Evolutionary conservation across 1,140 invertebrate genomes (phyloP), one percentile per base, ranked within the genome.

Genomic region (Ostrea edulis): DNA sequence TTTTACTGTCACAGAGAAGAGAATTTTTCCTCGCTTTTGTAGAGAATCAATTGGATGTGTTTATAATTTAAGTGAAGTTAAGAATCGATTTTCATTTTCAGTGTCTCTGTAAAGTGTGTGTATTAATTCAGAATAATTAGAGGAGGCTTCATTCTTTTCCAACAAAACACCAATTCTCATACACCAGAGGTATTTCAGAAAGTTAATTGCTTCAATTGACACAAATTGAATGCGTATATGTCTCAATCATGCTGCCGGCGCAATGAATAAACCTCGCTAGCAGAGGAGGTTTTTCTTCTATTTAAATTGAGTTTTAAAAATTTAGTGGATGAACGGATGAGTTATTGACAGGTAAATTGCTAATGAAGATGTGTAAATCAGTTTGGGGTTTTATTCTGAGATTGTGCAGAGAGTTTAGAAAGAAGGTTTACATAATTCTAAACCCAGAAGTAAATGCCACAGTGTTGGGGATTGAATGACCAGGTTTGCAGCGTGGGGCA

Each of bases 251-350:
- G 68, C 68, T 25, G 25, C 25, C 29, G 11, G 29, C 68, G 14
- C 29, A 35, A 77, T 14, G 68, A 77, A 77, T 25, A 22, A 77
- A 77, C 68, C 14, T 17, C 12, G 29, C 68, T 17, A 77, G 68
- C 25, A 35, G 29, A 77, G 68, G 12, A 77, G 68, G 3, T 35
- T 29, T 77, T 77, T 35, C 11, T 35, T 14, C 22, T 35, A 25
- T 77, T 77, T 77, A 14, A 77, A 77, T 77, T 77, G 29, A 77
- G 68, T 77, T 77, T 77, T 77, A 77, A 77, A 77, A 77, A 77
- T 77, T 77, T 29, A 77, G 25, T 77, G 68, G 68, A 77, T 77
- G 68, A 77, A 77, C 29, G 68, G 68, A 35, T 77, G 25, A 77
- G 68, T 77, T 25, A 77, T 77, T 29, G 68, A 77, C 22, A 29